Conservation (phyloP, 2,113 vertebrate genomes). For the Mustelus asterias region DNA sequence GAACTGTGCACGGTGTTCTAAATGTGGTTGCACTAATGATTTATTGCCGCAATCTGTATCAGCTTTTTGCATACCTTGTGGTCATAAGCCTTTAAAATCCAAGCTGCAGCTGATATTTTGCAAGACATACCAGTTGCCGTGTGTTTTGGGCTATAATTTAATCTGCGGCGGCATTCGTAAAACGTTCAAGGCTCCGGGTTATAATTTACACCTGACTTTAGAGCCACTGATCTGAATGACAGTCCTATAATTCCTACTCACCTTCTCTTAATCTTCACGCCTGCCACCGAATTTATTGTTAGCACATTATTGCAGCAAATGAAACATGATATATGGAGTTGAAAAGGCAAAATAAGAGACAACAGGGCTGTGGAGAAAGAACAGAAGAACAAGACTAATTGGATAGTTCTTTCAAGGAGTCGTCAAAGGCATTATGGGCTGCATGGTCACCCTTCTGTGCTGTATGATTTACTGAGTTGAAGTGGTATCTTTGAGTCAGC, state of each 20-base stretch:
- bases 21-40: not conserved
- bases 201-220: not conserved
- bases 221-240: not conserved
- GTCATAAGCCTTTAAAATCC: not conserved
- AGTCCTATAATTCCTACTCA: not conserved
- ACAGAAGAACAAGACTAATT: not conserved
- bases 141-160: not conserved
- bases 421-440: not conserved
- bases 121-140: not conserved
- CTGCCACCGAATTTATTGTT: not conserved
- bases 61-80: not conserved
- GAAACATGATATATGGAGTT: not conserved
- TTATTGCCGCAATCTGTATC: not conserved
- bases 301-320: not conserved
- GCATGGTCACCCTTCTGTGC: not conserved
- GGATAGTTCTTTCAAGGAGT: not conserved
- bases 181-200: not conserved
- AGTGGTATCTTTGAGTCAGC: not conserved
- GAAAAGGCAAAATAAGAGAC: not conserved
- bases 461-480: not conserved
- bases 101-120: not conserved
- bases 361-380: not conserved
- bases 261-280: not conserved
- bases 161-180: not conserved
- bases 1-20: not conserved